Conservation (phyloP, 2,113 vertebrate species). For the Phalacrocorax carbo region DNA sequence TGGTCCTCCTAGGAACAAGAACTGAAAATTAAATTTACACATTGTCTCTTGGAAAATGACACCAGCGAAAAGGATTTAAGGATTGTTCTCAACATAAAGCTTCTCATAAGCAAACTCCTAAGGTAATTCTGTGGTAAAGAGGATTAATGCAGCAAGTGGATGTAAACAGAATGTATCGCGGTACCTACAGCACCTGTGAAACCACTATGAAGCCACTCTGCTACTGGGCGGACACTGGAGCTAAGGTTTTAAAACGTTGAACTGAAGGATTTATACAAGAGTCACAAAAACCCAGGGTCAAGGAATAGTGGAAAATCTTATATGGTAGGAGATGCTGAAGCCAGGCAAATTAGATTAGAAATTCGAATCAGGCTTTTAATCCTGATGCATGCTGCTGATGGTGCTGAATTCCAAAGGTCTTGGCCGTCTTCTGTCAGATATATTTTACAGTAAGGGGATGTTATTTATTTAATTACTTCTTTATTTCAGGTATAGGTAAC, state of each 20-base stretch:
- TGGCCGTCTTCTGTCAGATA: background rate
- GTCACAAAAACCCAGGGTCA: background rate
- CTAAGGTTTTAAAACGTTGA: background rate
- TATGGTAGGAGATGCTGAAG: background rate
- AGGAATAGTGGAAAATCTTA: background rate
- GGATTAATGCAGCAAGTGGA: background rate
- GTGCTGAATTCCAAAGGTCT: background rate
- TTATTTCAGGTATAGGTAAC: background rate
- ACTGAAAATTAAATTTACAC: background rate
- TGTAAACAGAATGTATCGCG: background rate
- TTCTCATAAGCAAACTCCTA: background rate
- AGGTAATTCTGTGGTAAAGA: background rate
- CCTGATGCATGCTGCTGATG: background rate
- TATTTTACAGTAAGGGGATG: background rate
- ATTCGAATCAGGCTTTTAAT: background rate
- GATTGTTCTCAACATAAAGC: background rate
- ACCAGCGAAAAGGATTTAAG: background rate
- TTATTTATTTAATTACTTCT: background rate
- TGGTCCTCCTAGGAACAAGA: background rate
- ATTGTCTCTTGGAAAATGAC: background rate
- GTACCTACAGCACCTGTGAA: background rate
- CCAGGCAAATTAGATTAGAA: background rate
- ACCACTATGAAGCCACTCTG: background rate
- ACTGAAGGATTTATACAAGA: background rate
- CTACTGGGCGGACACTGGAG: background rate